Conservation (phyloP, 1,140 invertebrate genomes). For the Drosophila malerkotliana region DNA sequence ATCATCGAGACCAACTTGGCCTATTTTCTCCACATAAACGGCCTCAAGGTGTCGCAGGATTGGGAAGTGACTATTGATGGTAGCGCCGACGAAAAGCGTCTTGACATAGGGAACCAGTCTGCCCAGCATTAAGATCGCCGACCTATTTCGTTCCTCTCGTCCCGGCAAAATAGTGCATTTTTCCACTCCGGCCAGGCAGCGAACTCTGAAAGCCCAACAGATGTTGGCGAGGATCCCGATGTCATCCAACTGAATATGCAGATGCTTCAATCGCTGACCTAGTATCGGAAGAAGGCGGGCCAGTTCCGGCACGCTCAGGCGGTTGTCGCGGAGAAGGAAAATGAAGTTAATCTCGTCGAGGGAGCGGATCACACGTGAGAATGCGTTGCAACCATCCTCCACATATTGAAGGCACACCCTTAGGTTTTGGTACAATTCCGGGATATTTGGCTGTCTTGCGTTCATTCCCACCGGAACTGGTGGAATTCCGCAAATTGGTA, state of each 20-base stretch:
- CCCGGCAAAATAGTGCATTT: constrained; percentile 6
- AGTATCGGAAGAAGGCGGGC: constrained; percentile 30
- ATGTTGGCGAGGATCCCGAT: background rate
- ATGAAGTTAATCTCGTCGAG: constrained; percentile 20
- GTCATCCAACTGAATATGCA: constrained; percentile 32
- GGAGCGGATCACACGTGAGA: constrained; percentile 5
- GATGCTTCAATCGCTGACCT: background rate
- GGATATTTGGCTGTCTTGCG: background rate
- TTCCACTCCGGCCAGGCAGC: background rate
- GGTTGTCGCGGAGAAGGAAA: background rate
- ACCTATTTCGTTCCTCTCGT: background rate
- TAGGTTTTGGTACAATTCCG: constrained; percentile 11
- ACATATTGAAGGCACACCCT: constrained; percentile 20
- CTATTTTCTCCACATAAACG: background rate
- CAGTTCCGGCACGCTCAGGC: constrained; percentile 22
- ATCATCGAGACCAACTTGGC: constrained; percentile 16
- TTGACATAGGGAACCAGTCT: constrained; percentile 29
- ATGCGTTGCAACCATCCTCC: constrained; percentile 8
- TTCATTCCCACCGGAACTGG: background rate
- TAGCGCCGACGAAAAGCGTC: constrained; percentile 11
- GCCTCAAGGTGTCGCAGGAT: constrained; percentile 4
- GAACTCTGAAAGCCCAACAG: background rate
- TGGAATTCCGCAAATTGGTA: too few relatives aligned
- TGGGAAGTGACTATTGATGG: constrained; percentile 20
- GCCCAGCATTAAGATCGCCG: background rate